phyloP scores from a whole-genome alignment of 2,113 vertebrate genomes.

The Daphoenositta chrysoptera region DNA sequence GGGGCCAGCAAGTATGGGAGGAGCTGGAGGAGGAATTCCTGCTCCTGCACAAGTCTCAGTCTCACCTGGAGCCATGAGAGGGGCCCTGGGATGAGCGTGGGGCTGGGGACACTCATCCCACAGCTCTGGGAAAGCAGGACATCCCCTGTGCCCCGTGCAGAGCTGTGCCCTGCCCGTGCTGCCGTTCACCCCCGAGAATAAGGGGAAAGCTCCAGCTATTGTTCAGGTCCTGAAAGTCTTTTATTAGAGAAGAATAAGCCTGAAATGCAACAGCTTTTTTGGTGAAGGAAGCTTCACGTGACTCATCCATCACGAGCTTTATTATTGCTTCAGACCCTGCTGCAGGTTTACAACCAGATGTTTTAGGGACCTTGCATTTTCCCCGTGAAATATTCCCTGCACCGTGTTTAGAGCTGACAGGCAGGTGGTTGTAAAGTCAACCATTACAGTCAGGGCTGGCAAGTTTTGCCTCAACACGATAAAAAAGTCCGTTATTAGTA shows the following conservation, averaged over 20 bases:
- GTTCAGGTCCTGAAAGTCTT: conserved; percentile 25
- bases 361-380: conserved; percentile 64
- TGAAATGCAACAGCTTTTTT: conserved; percentile 18
- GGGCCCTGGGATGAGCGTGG: accelerated
- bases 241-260: not conserved
- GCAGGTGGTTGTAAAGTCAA: conserved; percentile 71
- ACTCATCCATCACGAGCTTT: conserved; percentile 54
- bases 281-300: conserved; percentile 39
- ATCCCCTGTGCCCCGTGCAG: not conserved
- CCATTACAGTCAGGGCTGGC: conserved; percentile 65
- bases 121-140: not conserved
- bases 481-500: conserved; percentile 67
- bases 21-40: not conserved
- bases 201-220: not conserved
- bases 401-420: conserved; percentile 66
- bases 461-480: conserved; percentile 66
- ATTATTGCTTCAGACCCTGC: conserved; percentile 50
- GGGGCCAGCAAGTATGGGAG: not conserved
- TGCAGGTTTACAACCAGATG: conserved; percentile 67
- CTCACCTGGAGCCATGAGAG: accelerated
- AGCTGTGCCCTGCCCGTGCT: not conserved
- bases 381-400: conserved; percentile 66
- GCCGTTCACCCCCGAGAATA: not conserved
- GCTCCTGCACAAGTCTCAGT: not conserved
- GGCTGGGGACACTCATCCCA: not conserved